Evolutionary conservation across 2,113 vertebrate species (phyloP), one percentile per base, ranked within the genome.

Genomic region (Ciconia maguari): DNA sequence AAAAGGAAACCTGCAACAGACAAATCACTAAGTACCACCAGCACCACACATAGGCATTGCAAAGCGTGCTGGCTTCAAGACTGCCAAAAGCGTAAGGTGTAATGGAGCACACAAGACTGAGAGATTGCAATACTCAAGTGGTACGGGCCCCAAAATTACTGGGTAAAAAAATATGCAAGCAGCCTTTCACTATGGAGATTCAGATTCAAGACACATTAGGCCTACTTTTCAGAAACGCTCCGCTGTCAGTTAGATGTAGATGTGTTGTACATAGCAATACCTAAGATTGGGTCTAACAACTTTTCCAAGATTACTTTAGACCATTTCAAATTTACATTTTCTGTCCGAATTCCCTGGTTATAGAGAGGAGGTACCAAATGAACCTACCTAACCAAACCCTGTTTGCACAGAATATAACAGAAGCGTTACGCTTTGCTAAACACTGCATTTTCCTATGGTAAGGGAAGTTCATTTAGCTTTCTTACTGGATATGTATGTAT

Each of bases 201-300:
- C 54, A 85, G 10, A 82, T 29, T 86, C 10, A 30, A 68, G 42
- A 55, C 14, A 44, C 18, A 58, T n/a, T 27, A 89, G 74, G 27
- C 36, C 74, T 52, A 19, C 48, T 87, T 76, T 84, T 87, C 83
- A 84, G 57, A 68, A 65, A 11, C 12, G 17, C 16, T 78, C 30
- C 22, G 18, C 8, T 60, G 12, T 9, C 64, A 38, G 25, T 9
- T 18, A 38, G 21, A 71, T 34, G 38, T 6, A 57, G 29, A 27
- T 16, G 20, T 13, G 8, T 30, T 0, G 1, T 4, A 62, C 8
- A 5, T 1, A 55, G 42, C 11, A 46, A 29, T 5, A 54, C 4
- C 8, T 32, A 80, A 62, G 15, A 52, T 4, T 0, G 11, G 7
- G 8, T 32, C 21, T 55, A 58, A 38, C 2, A 66, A 65, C 30